Conservation (phyloP, 1,140 invertebrate species). For the Rhysida immarginata region DNA sequence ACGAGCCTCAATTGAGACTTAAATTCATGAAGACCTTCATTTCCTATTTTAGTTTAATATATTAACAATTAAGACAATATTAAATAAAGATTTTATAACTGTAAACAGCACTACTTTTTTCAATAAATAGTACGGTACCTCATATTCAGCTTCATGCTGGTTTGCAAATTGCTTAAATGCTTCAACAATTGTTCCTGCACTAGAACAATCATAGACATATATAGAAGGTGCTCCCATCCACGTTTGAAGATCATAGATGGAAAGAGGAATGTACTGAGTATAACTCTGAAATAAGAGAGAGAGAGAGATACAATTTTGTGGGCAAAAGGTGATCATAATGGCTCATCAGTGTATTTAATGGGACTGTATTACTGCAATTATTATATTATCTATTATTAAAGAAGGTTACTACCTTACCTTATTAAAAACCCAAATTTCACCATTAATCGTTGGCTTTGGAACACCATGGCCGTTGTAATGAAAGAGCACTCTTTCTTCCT, state of each 20-base stretch:
- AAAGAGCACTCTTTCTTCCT: slow-evolving; percentile 93
- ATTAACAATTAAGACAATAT: background rate
- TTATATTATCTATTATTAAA: background rate
- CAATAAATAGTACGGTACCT: slow-evolving; percentile 35
- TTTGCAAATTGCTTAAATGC: slow-evolving; percentile 81
- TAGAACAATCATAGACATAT: slow-evolving; percentile 98
- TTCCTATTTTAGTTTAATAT: no score
- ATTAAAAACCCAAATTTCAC: slow-evolving; percentile 99
- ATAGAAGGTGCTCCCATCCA: slow-evolving; percentile 99
- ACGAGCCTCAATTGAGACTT: no score
- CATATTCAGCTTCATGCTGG: slow-evolving; percentile 75
- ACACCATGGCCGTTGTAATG: slow-evolving; percentile 99
- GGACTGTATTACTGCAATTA: no score
- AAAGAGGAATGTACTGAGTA: slow-evolving; percentile 97
- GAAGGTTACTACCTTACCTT: slow-evolving; percentile 47
- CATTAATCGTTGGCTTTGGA: slow-evolving; percentile 91
- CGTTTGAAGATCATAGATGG: slow-evolving; percentile 92
- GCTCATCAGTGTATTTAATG: no score
- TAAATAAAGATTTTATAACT: no score
- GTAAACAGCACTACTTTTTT: slow-evolving; percentile 9
- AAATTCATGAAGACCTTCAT: no score
- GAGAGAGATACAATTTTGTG: background rate
- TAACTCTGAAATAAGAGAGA: slow-evolving; percentile 60
- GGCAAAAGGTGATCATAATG: slow-evolving; percentile 8
- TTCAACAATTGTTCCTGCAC: slow-evolving; percentile 90